A percentile compares a stretch with the other conserved stretches of the same genome.
Evolutionary conservation across 1,140 invertebrate genomes (phyloP).

Genomic region (Zophobas atratus): DNA sequence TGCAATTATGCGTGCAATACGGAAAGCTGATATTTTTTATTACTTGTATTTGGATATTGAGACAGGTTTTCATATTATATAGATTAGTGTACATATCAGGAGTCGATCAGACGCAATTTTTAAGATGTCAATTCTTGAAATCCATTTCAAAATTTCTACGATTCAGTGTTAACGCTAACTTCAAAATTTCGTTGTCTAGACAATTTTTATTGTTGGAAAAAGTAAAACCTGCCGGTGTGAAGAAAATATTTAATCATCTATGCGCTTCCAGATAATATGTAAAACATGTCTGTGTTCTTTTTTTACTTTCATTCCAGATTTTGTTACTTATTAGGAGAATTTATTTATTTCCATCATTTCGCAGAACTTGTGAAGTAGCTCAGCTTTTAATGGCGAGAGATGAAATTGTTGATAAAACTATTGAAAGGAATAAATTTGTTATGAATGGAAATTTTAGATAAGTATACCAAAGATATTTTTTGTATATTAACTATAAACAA

Average conservation of each 20-base stretch:
- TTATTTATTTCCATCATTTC: conserved; percentile 40
- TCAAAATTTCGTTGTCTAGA: conserved; percentile 49
- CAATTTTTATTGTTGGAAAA: conserved; percentile 22
- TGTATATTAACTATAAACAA: conserved; percentile 63
- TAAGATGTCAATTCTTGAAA: conserved; percentile 52
- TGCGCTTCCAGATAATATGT: conserved; percentile 50
- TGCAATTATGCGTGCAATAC: conserved; percentile 28
- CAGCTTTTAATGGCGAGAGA: conserved; percentile 40
- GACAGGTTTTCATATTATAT: conserved; percentile 37
- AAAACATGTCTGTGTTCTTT: conserved; percentile 42
- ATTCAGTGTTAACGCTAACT: conserved; percentile 35
- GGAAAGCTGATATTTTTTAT: conserved; percentile 35
- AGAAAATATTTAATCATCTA: conserved; percentile 46
- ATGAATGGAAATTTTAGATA: conserved; percentile 61
- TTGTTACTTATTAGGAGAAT: conserved; percentile 33
- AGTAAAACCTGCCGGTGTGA: conserved; percentile 31
- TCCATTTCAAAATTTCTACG: conserved; percentile 32
- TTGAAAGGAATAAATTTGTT: conserved; percentile 60
- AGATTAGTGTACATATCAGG: conserved; percentile 57
- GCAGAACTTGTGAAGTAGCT: conserved; percentile 34
- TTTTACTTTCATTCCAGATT: conserved; percentile 37
- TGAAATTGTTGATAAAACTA: conserved; percentile 57
- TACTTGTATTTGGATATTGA: conserved; percentile 37
- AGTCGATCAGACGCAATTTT: conserved; percentile 45
- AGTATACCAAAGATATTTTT: conserved; percentile 67